phyloP scores from a whole-genome alignment of 2,113 vertebrate species.

The Melanotaenia duboulayi region DNA sequence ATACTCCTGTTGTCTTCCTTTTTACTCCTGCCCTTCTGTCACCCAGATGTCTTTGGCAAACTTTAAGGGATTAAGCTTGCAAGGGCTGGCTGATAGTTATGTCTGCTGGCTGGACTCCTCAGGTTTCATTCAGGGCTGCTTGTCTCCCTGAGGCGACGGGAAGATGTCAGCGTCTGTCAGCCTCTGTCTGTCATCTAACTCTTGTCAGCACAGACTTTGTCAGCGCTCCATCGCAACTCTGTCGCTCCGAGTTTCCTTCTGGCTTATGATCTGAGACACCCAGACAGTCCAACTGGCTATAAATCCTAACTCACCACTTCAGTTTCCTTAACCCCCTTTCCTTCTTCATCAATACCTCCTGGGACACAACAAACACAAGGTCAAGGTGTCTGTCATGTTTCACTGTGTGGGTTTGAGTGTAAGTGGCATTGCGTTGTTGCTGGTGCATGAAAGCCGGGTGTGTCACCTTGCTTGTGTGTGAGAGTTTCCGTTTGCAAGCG shows the following conservation, averaged over 20 bases:
- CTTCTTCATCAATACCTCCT: constrained; percentile 44
- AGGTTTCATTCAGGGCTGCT: constrained; percentile 75
- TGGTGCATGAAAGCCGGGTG: constrained; percentile 54
- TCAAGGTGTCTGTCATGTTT: constrained; percentile 75
- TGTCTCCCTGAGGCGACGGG: constrained; percentile 78
- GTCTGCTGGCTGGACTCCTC: constrained; percentile 76
- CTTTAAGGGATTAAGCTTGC: constrained; percentile 75
- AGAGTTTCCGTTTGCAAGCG: constrained; percentile 32
- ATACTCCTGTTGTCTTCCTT: constrained; percentile 68
- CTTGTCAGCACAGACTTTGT: constrained; percentile 71
- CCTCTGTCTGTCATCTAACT: constrained; percentile 79
- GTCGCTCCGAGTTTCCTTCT: constrained; percentile 78
- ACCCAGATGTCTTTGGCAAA: constrained; percentile 69
- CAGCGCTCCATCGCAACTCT: constrained; percentile 66
- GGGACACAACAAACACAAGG: constrained; percentile 78
- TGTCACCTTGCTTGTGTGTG: constrained; percentile 58
- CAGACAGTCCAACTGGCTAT: constrained; percentile 64
- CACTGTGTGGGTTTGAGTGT: constrained; percentile 48
- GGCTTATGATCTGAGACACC: constrained; percentile 73
- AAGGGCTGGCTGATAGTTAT: constrained; percentile 64
- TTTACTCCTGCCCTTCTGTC: constrained; percentile 74
- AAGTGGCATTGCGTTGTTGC: constrained; percentile 41
- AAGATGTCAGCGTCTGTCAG: constrained; percentile 84
- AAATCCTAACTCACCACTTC: constrained; percentile 27
- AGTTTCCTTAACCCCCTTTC: neutral